These are phyloP conservation scores for Rhinella marina DNA, from an alignment of 2,797 vertebrate species.

Conservation along the genomic window DNA sequence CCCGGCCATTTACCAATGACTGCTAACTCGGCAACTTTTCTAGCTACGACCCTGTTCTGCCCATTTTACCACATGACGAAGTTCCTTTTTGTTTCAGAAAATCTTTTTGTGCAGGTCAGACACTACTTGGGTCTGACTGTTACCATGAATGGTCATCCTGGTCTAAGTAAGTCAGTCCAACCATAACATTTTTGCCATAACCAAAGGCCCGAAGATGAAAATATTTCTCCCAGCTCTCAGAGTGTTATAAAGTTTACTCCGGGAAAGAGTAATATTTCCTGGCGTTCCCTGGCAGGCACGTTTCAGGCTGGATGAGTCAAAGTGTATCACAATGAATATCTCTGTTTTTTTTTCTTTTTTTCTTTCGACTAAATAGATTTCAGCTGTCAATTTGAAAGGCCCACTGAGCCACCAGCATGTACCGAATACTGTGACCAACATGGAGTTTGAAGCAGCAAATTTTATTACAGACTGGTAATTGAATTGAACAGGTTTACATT, in stretches of 20 bases:
- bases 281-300: slow-evolving; percentile 10
- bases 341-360: slow-evolving; percentile 70
- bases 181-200: neutral
- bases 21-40: neutral
- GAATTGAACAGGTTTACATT: slow-evolving; percentile 84
- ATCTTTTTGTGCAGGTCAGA: neutral
- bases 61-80: neutral
- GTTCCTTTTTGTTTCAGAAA: neutral
- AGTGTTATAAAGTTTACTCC: neutral
- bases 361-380: slow-evolving; percentile 80
- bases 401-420: slow-evolving; percentile 75
- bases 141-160: neutral
- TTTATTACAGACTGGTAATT: slow-evolving; percentile 82
- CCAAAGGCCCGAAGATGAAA: neutral
- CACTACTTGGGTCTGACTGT: neutral
- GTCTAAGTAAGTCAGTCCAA: too few species aligned
- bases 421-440: slow-evolving; percentile 77
- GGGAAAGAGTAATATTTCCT: slow-evolving; percentile 22
- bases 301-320: slow-evolving; percentile 61
- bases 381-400: slow-evolving; percentile 77
- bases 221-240: neutral
- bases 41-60: too few species aligned
- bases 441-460: slow-evolving; percentile 75
- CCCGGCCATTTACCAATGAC: neutral
- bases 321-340: slow-evolving; percentile 74